These are phyloP conservation scores for Onthophagus taurus DNA, from an alignment of 1,140 invertebrate genomes.

Conservation along the genomic window DNA sequence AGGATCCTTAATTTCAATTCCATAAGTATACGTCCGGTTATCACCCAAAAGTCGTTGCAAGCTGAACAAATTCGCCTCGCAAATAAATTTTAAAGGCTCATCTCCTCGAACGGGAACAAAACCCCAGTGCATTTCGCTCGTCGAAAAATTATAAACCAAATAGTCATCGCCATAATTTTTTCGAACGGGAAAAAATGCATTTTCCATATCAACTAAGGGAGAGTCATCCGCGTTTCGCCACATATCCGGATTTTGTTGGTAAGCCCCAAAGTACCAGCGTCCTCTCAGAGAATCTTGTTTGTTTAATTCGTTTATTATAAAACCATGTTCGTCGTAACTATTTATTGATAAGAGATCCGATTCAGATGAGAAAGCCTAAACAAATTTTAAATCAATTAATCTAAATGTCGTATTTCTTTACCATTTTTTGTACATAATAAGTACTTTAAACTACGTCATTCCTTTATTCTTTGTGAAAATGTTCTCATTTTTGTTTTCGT, in stretches of 20 bases:
- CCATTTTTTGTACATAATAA: too few species aligned
- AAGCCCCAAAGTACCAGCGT: slow-evolving; percentile 76
- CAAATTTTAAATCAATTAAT: too few species aligned
- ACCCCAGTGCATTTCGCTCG: slow-evolving; percentile 68
- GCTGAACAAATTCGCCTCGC: slow-evolving; percentile 64
- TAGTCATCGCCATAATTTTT: slow-evolving; percentile 43
- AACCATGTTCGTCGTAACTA: slow-evolving; percentile 76
- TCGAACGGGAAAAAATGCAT: slow-evolving; percentile 61
- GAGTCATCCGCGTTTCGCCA: slow-evolving; percentile 81
- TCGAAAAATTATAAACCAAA: slow-evolving; percentile 59
- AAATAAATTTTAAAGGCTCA: slow-evolving; percentile 74
- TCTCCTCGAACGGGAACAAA: slow-evolving; percentile 68
- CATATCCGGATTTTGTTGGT: slow-evolving; percentile 59
- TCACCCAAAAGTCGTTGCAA: slow-evolving; percentile 56
- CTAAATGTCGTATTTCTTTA: too few species aligned
- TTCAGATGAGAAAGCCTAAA: too few species aligned
- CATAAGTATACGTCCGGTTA: slow-evolving; percentile 76
- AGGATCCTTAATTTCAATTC: slow-evolving; percentile 61
- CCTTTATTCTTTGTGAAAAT: too few species aligned
- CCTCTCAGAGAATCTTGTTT: slow-evolving; percentile 74
- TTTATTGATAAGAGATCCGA: slow-evolving; percentile 73
- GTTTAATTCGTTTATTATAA: slow-evolving; percentile 67
- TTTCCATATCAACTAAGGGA: slow-evolving; percentile 67
- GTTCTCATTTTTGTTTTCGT: too few species aligned
- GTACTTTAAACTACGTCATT: too few species aligned